These are phyloP conservation scores for Olivierus martensii DNA, from an alignment of 1,140 invertebrate species.

Conservation along the genomic window DNA sequence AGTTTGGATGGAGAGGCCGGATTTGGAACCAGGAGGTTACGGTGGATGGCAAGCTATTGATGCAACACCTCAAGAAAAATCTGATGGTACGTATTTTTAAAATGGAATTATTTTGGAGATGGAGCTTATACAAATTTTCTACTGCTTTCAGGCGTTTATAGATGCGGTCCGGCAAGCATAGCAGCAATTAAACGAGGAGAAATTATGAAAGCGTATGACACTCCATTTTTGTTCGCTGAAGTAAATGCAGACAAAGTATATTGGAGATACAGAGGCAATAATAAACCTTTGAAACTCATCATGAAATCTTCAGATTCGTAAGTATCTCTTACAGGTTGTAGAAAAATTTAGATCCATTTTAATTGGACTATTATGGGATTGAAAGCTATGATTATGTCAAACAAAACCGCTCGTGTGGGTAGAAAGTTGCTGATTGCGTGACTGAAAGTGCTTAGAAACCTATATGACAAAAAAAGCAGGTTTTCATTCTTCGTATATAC, in stretches of 20 bases:
- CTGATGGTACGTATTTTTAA: slow-evolving; percentile 34
- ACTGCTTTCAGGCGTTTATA: slow-evolving; percentile 39
- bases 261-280: slow-evolving; percentile 39
- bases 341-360: too few relatives aligned
- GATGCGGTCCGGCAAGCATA: slow-evolving; percentile 60
- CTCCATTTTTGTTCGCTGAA: slow-evolving; percentile 63
- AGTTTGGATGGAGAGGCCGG: slow-evolving; percentile 76
- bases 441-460: too few relatives aligned
- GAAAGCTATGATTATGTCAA: too few relatives aligned
- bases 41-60: slow-evolving; percentile 89
- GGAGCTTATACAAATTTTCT: not conserved
- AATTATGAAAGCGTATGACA: slow-evolving; percentile 61
- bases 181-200: slow-evolving; percentile 66
- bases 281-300: slow-evolving; percentile 19
- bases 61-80: slow-evolving; percentile 76
- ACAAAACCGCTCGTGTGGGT: too few relatives aligned
- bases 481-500: too few relatives aligned
- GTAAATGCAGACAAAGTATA: slow-evolving; percentile 67
- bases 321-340: not conserved
- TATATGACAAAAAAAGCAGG: too few relatives aligned
- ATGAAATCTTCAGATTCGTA: slow-evolving; percentile 21
- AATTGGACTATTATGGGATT: too few relatives aligned
- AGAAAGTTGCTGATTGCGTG: too few relatives aligned
- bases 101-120: not conserved
- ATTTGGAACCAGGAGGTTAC: slow-evolving; percentile 42